Evolutionary conservation across 2,797 vertebrate species (phyloP), one percentile per base, ranked within the genome.

Genomic region (Microchirus variegatus): DNA sequence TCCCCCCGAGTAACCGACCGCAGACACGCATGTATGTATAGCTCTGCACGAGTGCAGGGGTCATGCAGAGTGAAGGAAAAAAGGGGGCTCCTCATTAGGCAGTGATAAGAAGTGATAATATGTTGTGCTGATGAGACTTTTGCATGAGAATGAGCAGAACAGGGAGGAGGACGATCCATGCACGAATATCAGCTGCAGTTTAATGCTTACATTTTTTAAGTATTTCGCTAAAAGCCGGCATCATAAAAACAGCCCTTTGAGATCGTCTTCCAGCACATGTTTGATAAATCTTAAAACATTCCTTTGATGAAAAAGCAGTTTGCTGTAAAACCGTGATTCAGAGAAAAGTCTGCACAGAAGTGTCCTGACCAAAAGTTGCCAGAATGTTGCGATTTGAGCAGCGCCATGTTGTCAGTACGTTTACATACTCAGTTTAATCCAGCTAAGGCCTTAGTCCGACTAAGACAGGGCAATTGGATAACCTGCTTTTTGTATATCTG

Each of bases 91-190:
- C 14, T 49, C 26, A 41, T 56, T 52, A 64, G 10, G 35, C 42
- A 46, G 50, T 44, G 71, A 78, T 77, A 64, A 74, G 41, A 55
- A 40, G n/a, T n/a, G 62, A 31, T 61, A 26, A 67, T 46, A 38
- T 15, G 59, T 52, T 31, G n/a, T 18, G 38, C 36, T 14, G 57
- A 13, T 54, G 16, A 45, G 69, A 79, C 58, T 60, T 58, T 77
- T 73, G 56, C 47, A 59, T 59, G 81, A 71, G 63, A 70, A 74
- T 52, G 38, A 76, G 36, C 59, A 64, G 50, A 66, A 67, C 38
- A 78, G 3, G 31, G 31, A 31, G 7, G 57, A 73, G 67, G 61
- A 66, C 64, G 58, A 56, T 42, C n/a, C 14, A n/a, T 31, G 18
- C 2, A 16, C 36, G 64, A 67, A 64, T 15, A 64, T 59, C 16